Evolutionary conservation across 2,113 vertebrate species (phyloP).

Genomic region (Pangasianodon gigas): DNA sequence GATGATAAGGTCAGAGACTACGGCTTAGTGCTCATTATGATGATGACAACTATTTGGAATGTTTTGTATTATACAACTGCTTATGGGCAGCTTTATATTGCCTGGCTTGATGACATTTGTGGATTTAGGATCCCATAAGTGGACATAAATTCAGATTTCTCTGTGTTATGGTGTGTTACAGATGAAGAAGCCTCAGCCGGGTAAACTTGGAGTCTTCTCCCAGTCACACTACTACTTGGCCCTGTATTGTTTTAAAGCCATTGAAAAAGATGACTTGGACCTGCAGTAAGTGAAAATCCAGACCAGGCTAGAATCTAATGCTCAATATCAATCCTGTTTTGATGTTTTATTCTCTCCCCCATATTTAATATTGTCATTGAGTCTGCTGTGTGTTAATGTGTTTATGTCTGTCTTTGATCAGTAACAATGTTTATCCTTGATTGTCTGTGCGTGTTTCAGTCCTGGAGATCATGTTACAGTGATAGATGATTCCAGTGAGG

Average conservation of each 20-base stretch:
- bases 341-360: not conserved
- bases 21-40: not conserved
- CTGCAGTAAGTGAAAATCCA: constrained; percentile 80
- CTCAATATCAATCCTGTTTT: not conserved
- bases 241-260: constrained; percentile 88
- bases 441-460: constrained; percentile 62
- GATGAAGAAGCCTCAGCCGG: constrained; percentile 79
- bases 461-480: constrained; percentile 92
- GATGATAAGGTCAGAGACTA: constrained; percentile 81
- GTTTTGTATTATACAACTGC: too few relatives aligned
- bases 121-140: not conserved
- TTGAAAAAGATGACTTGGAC: constrained; percentile 90
- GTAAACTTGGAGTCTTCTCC: constrained; percentile 66
- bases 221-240: constrained; percentile 91
- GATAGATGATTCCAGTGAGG: constrained; percentile 94
- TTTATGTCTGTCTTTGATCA: not conserved
- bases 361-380: not conserved
- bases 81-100: not conserved
- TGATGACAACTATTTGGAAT: not conserved
- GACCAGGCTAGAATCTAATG: not conserved
- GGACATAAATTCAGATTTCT: not conserved
- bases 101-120: not conserved
- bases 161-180: constrained; percentile 54
- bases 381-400: not conserved
- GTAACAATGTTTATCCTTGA: not conserved